Percentiles rank a stretch among this genome's conserved stretches.
Evolutionary conservation across 2,888 invertebrate species (phyloP).

Genomic region (Dendrolimus pini): DNA sequence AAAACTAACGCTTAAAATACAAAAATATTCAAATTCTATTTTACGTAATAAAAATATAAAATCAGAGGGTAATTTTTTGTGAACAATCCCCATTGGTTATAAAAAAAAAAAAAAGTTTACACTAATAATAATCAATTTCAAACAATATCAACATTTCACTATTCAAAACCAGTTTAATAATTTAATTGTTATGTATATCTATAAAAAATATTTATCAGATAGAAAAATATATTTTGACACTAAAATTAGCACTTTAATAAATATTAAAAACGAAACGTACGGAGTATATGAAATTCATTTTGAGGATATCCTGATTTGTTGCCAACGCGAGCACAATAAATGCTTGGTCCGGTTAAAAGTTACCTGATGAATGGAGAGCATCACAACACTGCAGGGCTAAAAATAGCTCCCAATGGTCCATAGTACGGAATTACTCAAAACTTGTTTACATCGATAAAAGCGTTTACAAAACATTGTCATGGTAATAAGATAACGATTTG

Average conservation of each 20-base stretch:
- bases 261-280: conserved; percentile 32
- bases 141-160: no score
- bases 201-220: not conserved
- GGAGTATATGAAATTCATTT: conserved; percentile 43
- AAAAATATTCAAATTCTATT: no score
- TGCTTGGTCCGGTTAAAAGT: conserved; percentile 37
- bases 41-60: no score
- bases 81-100: no score
- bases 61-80: no score
- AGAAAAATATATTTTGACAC: not conserved
- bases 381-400: conserved; percentile 35
- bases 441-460: conserved; percentile 54
- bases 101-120: no score
- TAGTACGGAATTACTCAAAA: conserved; percentile 62
- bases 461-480: conserved; percentile 58
- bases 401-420: conserved; percentile 51
- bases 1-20: no score
- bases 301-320: conserved; percentile 17
- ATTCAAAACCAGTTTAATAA: no score
- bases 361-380: conserved; percentile 52
- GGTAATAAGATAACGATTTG: conserved; percentile 41
- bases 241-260: conserved; percentile 1
- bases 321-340: conserved; percentile 37
- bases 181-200: no score
- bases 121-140: no score